Base-by-base conservation (phyloP, 2,797 vertebrate genomes). In the Momotus momota region DNA sequence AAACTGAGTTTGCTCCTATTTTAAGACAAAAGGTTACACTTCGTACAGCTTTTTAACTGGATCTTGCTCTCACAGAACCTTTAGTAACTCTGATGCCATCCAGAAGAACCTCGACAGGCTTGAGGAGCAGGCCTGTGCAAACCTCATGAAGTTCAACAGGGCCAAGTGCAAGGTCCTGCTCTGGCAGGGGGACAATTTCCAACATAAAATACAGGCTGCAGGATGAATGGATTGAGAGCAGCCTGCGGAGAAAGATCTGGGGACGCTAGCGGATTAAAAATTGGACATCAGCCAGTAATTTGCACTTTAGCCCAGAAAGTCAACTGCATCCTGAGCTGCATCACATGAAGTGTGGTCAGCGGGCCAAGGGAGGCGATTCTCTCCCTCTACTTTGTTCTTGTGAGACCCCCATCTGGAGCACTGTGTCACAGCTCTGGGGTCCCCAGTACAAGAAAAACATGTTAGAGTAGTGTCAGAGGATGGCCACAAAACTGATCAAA, bases 351-450 rank as follows among this genome's bases (percentile, higher is more conserved):
- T 4, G 5, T 54, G 27, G 27, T 17, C 51, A 54, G 51, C 51
- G 19, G 27, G 17, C 27, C 51, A 54, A 54, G 27, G 27, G 51
- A 54, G 27, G 25, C 7, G n/a, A 66, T 57, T 57, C n/a, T 66
- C 5, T 21, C 51, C n/a, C 2, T 55, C 41, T 46, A 12, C 3
- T 46, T n/a, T 55, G 11, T 31, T 27, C 38, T 0, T 0, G 38
- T 55, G 26, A 55, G 41, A 46, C 12, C 16, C 15, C 49, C 45
- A 35, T n/a, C 20, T 55, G 19, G 9, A 65, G 51, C 19, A 8
- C 41, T 12, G 26, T 7, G 1, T 55, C 35, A 35, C 27, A 25
- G 51, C n/a, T 46, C 10, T 46, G 54, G 31, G 13, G 38, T 9
- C 46, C 13, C 10, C 26, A 35, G 38, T 33, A 71, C 20, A 31